Percentiles rank a stretch among this genome's conserved stretches.
These are phyloP conservation scores for Hyaena hyaena DNA, from an alignment of 2,113 vertebrate genomes.

Conservation along the genomic window DNA sequence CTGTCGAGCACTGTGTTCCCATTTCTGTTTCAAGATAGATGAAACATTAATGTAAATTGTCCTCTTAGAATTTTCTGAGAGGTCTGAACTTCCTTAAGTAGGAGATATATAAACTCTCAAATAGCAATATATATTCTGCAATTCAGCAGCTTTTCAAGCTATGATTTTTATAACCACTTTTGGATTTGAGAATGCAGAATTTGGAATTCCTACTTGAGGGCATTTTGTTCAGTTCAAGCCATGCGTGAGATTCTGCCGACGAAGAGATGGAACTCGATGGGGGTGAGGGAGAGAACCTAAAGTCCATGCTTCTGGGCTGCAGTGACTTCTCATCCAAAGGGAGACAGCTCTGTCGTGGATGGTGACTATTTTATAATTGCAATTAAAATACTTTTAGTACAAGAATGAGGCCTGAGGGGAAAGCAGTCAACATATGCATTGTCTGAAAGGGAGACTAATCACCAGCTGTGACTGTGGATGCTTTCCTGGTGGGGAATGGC, in stretches of 20 bases:
- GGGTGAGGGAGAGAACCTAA: background rate
- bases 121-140: background rate
- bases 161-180: background rate
- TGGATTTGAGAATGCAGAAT: background rate
- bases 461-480: background rate
- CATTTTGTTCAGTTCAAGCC: background rate
- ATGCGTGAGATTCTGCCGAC: background rate
- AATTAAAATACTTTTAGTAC: background rate
- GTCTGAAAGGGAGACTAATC: background rate
- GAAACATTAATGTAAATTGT: background rate
- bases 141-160: background rate
- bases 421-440: background rate
- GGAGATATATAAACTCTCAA: background rate
- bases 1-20: background rate
- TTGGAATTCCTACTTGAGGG: background rate
- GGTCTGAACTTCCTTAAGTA: background rate
- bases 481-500: background rate
- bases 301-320: background rate
- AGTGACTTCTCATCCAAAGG: background rate
- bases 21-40: background rate
- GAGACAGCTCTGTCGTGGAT: background rate
- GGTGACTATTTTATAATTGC: background rate
- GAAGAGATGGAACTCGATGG: background rate
- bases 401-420: background rate
- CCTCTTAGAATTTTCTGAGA: background rate